These are phyloP conservation scores for Urocitellus parryii DNA, from an alignment of 2,113 vertebrate species.

Conservation along the genomic window DNA sequence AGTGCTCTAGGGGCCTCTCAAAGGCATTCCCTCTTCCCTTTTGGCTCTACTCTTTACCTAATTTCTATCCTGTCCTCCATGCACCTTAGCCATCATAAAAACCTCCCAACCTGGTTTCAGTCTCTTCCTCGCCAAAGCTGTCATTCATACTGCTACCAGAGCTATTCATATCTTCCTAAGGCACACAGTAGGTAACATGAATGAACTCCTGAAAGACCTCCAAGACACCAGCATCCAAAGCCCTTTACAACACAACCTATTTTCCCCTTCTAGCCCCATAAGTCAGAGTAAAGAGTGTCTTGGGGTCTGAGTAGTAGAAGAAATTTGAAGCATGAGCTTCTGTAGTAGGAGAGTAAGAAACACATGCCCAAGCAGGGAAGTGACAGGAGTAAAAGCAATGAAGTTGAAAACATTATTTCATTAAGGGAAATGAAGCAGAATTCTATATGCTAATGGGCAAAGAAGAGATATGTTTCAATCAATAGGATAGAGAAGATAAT, in stretches of 20 bases:
- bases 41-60: neutral
- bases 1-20: neutral
- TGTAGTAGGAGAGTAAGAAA: slow-evolving; percentile 24
- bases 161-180: neutral
- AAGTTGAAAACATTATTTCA: slow-evolving; percentile 8
- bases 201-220: neutral
- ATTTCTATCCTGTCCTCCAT: neutral
- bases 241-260: neutral
- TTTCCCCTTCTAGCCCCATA: slow-evolving; percentile 37
- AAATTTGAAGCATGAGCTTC: slow-evolving; percentile 42
- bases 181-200: neutral
- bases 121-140: neutral
- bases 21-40: neutral
- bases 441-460: neutral
- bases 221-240: slow-evolving; percentile 29
- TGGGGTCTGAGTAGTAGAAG: neutral
- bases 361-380: neutral
- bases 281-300: slow-evolving; percentile 22
- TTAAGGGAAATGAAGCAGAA: slow-evolving; percentile 27
- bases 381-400: neutral
- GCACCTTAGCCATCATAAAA: neutral
- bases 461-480: neutral
- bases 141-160: neutral
- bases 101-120: neutral
- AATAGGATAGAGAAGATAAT: neutral